A percentile compares a stretch with the other conserved stretches of the same genome.
Evolutionary conservation across 2,113 vertebrate genomes (phyloP).

Genomic region (Pangasianodon hypophthalmus): DNA sequence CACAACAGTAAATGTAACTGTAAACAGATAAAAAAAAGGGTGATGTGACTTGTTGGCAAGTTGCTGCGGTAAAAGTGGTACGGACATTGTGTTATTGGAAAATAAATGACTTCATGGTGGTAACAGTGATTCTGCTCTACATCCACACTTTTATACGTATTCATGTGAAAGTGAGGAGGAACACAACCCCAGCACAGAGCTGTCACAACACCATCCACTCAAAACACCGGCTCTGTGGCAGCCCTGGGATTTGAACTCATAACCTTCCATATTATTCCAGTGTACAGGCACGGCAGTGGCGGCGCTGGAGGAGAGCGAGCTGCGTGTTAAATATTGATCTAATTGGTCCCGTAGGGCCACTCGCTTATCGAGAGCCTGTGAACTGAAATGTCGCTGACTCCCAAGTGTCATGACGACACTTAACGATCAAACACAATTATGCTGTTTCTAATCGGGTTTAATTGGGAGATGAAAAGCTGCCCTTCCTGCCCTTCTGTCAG

Average conservation of each 20-base stretch:
- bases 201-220: background rate
- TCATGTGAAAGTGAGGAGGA: background rate
- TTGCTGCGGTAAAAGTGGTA: no score
- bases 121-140: background rate
- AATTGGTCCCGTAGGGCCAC: conserved; percentile 74
- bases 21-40: background rate
- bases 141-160: background rate
- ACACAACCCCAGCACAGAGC: background rate
- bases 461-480: conserved; percentile 73
- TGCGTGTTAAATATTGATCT: conserved; percentile 77
- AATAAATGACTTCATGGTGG: no score
- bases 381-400: conserved; percentile 73
- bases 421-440: conserved; percentile 75
- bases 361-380: conserved; percentile 69
- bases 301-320: conserved; percentile 62
- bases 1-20: background rate
- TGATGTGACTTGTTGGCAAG: background rate
- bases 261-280: background rate
- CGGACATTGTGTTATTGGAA: no score
- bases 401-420: conserved; percentile 66
- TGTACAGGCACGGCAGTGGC: conserved; percentile 61
- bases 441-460: conserved; percentile 75
- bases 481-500: conserved; percentile 27
- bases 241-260: conserved; percentile 11
- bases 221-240: background rate